phyloP scores from a whole-genome alignment of 2,797 vertebrate genomes.

The Catamblyrhynchus diadema region DNA sequence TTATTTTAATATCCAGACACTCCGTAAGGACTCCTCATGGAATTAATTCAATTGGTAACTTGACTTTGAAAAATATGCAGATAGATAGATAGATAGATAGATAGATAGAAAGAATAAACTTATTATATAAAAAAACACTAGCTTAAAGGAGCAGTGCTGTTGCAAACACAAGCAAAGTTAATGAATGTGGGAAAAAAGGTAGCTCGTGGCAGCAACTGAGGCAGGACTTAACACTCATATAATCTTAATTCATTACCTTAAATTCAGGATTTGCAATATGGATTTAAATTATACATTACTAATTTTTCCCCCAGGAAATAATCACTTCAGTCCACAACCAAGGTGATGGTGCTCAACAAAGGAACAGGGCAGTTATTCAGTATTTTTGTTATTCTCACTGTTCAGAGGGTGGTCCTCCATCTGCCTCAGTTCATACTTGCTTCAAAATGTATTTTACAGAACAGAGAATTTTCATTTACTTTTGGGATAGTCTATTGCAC shows the following conservation, averaged over 20 bases:
- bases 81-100: background rate
- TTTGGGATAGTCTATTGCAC: background rate
- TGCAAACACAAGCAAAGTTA: background rate
- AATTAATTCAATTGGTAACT: background rate
- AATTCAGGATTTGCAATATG: background rate
- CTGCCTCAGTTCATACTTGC: background rate
- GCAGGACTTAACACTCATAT: background rate
- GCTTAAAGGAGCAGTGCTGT: background rate
- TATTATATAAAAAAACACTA: accelerated
- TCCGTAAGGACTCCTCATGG: background rate
- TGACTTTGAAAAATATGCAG: background rate
- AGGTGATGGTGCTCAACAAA: background rate
- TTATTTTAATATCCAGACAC: background rate
- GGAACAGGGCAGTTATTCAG: background rate
- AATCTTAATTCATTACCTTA: background rate
- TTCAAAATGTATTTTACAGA: conserved; percentile 9
- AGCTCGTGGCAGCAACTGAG: background rate
- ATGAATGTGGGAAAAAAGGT: background rate
- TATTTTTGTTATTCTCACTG: background rate
- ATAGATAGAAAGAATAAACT: background rate
- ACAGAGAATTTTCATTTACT: conserved; percentile 16
- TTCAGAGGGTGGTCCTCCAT: background rate
- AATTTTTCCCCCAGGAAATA: background rate
- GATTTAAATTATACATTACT: background rate
- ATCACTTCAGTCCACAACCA: background rate